A percentile compares a stretch with the other conserved stretches of the same genome.
Conservation (phyloP, 2,113 vertebrate species). For the Taurulus bubalis region DNA sequence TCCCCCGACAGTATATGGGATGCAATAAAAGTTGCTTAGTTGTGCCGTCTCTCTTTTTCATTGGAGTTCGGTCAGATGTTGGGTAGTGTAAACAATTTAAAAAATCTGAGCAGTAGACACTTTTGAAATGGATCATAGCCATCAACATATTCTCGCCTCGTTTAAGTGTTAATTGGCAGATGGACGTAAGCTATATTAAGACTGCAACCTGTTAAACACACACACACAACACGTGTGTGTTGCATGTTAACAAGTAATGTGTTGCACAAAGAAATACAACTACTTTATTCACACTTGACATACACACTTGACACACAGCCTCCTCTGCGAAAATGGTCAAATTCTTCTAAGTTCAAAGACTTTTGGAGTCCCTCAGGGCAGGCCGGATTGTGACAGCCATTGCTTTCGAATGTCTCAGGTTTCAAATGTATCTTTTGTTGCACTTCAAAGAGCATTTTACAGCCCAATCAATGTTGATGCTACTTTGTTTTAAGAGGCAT, state of each 20-base stretch:
- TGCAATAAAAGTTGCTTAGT: neutral
- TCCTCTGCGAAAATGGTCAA: slow-evolving; percentile 36
- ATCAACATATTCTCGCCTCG: slow-evolving; percentile 26
- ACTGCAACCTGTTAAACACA: slow-evolving; percentile 30
- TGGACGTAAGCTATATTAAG: slow-evolving; percentile 53
- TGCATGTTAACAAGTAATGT: neutral
- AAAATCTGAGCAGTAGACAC: slow-evolving; percentile 21
- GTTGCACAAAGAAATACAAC: neutral
- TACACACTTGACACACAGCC: neutral
- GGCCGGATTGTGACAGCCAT: slow-evolving; percentile 6
- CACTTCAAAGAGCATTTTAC: slow-evolving; percentile 36
- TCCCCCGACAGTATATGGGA: slow-evolving; percentile 14
- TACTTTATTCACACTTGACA: slow-evolving; percentile 2
- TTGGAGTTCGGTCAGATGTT: slow-evolving; percentile 4
- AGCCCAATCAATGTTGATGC: slow-evolving; percentile 10
- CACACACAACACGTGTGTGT: too few relatives aligned
- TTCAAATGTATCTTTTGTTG: slow-evolving; percentile 45
- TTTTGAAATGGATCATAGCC: slow-evolving; percentile 3
- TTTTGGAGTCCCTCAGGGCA: neutral
- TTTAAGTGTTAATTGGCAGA: slow-evolving; percentile 61
- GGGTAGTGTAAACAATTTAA: neutral
- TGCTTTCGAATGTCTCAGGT: slow-evolving; percentile 25
- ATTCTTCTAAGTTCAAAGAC: slow-evolving; percentile 60
- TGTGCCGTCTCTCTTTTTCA: neutral
- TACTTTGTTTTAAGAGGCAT: neutral